Evolutionary conservation across 2,888 invertebrate genomes (phyloP).

Genomic region (Timandra comae): DNA sequence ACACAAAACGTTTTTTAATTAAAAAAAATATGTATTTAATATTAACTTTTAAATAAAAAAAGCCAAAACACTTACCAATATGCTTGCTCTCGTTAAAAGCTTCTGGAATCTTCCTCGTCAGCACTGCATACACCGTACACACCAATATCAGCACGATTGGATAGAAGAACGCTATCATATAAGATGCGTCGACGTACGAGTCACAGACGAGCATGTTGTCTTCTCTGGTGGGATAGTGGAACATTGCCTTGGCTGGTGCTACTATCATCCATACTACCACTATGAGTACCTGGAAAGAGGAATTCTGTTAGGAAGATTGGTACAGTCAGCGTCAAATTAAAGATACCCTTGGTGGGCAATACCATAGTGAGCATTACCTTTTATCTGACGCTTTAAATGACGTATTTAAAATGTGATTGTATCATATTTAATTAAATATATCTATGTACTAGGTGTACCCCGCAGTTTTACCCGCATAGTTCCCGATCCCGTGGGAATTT

Average conservation of each 20-base stretch:
- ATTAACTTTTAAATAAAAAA: no score
- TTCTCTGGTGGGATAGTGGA: constrained; percentile 93
- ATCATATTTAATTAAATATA: no score
- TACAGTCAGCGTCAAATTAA: no score
- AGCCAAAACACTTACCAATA: constrained; percentile 90
- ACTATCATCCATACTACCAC: constrained; percentile 95
- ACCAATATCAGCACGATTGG: constrained; percentile 92
- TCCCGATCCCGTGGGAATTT: no score
- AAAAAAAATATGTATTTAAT: no score
- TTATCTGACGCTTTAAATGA: no score
- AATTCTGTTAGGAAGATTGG: constrained; percentile 1
- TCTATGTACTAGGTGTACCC: no score
- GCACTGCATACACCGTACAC: constrained; percentile 97
- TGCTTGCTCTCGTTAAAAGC: constrained; percentile 99
- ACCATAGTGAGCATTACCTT: no score
- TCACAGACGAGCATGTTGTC: constrained; percentile 96
- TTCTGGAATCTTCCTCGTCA: constrained; percentile 97
- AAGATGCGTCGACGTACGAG: constrained; percentile 93
- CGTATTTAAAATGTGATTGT: no score
- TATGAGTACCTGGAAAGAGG: constrained; percentile 89
- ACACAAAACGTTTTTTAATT: no score
- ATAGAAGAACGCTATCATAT: constrained; percentile 96
- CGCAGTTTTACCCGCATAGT: no score
- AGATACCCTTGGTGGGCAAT: no score
- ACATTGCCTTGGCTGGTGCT: constrained; percentile 91